Evolutionary conservation across 2,113 vertebrate genomes (phyloP), one percentile per base, ranked within the genome.

Genomic region (Tympanuchus pallidicinctus): DNA sequence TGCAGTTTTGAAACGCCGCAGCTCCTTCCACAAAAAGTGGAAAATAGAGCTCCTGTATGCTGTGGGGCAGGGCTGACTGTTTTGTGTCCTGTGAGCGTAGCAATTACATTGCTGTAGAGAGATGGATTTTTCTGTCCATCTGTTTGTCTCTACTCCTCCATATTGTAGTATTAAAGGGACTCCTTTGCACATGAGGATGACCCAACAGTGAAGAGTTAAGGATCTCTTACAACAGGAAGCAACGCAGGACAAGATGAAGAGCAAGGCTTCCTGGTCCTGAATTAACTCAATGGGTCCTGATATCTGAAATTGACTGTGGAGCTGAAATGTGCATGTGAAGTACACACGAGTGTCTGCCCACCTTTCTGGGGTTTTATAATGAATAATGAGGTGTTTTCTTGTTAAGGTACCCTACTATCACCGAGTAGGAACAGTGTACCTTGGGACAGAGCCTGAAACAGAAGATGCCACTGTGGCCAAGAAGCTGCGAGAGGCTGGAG

Each of bases 381-480:
- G 57, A 76, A 32, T 79, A 79, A 89, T 32, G 24, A 48, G 13
- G 13, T 77, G 47, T 70, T 34, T 82, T 70, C 54, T 94, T 94
- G 21, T 50, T 20, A 70, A 97, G 97, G 97, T 96, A 25, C 97
- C 97, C 77, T 97, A 97, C 77, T 57, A 71, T 85, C 93, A 92
- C 45, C 95, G 97, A 54, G 92, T n/a, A 45, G 97, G 97, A 92
- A 97, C 97, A 40, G 73, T 81, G 18, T 97, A 92, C 82, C 95
- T 97, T 57, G 97, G 97, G 52, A 81, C 88, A 38, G 50, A 97
- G 65, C 96, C 93, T 1, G 97, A 96, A 84, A 93, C 78, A 69
- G 94, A 97, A 91, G 97, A 97, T 86, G 92, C 97, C 82, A 96
- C 97, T 47, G 95, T 97, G 79, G 92, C 96, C 86, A 96, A 86